Conservation (phyloP, 53 echinoderm and acorn worm genomes). For the Glandiceps talaboti region DNA sequence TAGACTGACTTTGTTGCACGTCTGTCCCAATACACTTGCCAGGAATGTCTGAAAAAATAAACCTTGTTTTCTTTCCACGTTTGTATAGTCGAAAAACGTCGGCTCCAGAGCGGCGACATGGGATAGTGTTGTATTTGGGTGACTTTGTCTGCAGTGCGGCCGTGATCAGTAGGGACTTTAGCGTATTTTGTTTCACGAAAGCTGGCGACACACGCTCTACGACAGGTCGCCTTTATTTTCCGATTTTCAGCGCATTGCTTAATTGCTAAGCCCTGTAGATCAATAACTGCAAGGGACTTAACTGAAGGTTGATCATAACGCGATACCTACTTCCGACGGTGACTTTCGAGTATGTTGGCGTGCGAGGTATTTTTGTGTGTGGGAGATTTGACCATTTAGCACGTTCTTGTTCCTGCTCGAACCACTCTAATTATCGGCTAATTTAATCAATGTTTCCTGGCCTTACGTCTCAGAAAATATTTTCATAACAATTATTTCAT, state of each 20-base stretch:
- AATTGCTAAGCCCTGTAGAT: background rate
- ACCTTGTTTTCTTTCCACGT: background rate
- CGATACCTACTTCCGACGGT: background rate
- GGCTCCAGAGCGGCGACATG: background rate
- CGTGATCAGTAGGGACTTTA: background rate
- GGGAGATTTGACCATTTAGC: background rate
- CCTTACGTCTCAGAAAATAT: background rate
- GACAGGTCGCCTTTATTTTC: background rate
- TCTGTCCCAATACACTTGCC: too few relatives aligned
- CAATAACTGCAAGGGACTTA: background rate
- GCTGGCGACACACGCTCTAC: background rate
- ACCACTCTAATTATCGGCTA: background rate
- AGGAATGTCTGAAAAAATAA: too few relatives aligned
- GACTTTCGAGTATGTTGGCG: background rate
- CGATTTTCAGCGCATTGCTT: background rate
- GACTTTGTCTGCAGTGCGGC: background rate
- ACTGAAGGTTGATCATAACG: background rate
- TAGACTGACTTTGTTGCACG: too few relatives aligned
- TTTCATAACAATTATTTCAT: background rate
- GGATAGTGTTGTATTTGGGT: background rate
- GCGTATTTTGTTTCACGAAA: background rate
- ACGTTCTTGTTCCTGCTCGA: background rate
- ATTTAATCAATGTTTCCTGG: background rate
- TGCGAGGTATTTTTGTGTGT: background rate
- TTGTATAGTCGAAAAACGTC: background rate